These are phyloP conservation scores for Diabrotica balteata DNA, from an alignment of 2,888 invertebrate species.

Conservation along the genomic window DNA sequence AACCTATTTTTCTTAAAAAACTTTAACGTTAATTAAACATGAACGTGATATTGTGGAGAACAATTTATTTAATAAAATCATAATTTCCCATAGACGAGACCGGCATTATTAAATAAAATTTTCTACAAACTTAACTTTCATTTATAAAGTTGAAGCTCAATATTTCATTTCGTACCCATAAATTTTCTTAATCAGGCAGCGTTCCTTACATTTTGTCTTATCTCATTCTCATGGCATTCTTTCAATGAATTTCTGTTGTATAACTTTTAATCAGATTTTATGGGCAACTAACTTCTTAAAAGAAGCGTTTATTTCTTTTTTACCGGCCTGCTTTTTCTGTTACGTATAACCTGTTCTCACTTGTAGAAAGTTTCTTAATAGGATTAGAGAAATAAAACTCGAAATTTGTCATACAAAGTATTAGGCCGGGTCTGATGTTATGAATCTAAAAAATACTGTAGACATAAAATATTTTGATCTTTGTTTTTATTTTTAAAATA, in stretches of 20 bases:
- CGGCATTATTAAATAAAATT: constrained; percentile 7
- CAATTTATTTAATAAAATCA: background rate
- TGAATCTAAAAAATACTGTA: too few species aligned
- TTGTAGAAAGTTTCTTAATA: too few species aligned
- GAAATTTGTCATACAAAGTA: too few species aligned
- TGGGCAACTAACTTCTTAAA: background rate
- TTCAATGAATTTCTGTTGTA: background rate
- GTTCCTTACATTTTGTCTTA: background rate
- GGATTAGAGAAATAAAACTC: too few species aligned
- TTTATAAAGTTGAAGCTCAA: background rate
- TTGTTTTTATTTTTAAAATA: too few species aligned
- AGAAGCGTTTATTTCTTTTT: background rate
- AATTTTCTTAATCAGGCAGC: constrained; percentile 5
- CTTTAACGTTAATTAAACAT: too few species aligned
- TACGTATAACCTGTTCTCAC: too few species aligned
- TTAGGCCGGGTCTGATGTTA: too few species aligned
- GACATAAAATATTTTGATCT: too few species aligned
- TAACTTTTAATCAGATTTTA: constrained; percentile 6
- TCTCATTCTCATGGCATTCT: background rate
- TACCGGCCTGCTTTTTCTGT: too few species aligned
- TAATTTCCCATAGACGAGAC: background rate
- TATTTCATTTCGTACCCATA: background rate
- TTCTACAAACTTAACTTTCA: background rate
- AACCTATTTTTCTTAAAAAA: too few species aligned
- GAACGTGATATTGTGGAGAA: background rate